Evolutionary conservation across 2,797 vertebrate genomes (phyloP), one percentile per base, ranked within the genome.

Genomic region (Euthynnus affinis): DNA sequence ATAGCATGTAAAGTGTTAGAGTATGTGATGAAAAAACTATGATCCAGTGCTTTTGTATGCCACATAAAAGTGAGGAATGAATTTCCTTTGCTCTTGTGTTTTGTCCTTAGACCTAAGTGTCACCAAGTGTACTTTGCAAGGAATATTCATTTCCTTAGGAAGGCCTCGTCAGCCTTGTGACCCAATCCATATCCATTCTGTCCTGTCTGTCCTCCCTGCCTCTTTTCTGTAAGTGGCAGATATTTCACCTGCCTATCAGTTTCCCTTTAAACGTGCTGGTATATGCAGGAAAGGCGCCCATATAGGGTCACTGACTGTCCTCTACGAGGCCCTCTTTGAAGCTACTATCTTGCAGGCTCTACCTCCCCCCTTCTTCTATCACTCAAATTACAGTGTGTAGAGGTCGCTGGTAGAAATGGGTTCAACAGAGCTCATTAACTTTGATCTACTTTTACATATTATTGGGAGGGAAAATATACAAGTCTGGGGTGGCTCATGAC

Each of bases 181-280:
- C 90, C 93, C 91, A 95, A 95, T 95, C 94, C 94, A 95, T 95
- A 95, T 95, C 94, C 91, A 91, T 93, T 90, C 88, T 92, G 91
- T 94, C 92, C 93, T 88, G 92, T 91, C 92, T 94, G 91, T 90
- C 92, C 93, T 94, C 90, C 85, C 87, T 92, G 80, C 91, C 85
- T 93, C 93, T 95, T 95, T 94, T 95, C 88, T 94, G 93, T 92
- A 94, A 95, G 94, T 93, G 92, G 91, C 91, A 93, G 95, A 94
- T 94, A 94, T 95, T 95, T 95, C 94, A 93, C 89, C 89, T 87
- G 90, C 93, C 94, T 95, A 95, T 95, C 94, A 88, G 94, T 95
- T 96, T 95, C 93, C 95, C 91, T 94, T 91, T 93, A 94, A 94
- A 94, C 93, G 67, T 94, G 94, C 94, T 95, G 94, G 89, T 94